Percentiles rank a stretch among this genome's conserved stretches.
Conservation (phyloP, 1,140 invertebrate species). For the Aphaenogaster ashmeadi region DNA sequence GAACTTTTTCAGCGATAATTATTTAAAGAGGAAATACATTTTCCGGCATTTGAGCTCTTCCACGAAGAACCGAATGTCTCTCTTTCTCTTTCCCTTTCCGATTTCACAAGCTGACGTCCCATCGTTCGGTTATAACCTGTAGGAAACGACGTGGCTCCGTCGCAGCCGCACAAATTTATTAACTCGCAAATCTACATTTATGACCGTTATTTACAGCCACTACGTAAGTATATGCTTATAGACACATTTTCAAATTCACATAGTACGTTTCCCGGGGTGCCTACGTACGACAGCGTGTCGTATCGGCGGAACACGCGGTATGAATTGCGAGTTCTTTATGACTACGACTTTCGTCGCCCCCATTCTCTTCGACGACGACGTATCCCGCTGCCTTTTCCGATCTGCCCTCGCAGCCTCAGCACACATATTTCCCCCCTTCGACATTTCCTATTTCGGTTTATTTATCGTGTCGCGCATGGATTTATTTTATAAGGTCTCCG, state of each 20-base stretch:
- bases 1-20: background rate
- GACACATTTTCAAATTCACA: slow-evolving; percentile 64
- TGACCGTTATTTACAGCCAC: slow-evolving; percentile 42
- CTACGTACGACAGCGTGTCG: slow-evolving; percentile 34
- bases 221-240: slow-evolving; percentile 38
- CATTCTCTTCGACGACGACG: slow-evolving; percentile 57
- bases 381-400: slow-evolving; percentile 34
- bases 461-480: slow-evolving; percentile 39
- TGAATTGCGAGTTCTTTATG: slow-evolving; percentile 67
- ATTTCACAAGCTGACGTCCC: background rate
- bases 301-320: slow-evolving; percentile 50
- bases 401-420: slow-evolving; percentile 22
- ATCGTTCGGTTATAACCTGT: background rate
- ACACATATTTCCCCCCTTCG: slow-evolving; percentile 30
- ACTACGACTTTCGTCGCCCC: slow-evolving; percentile 65
- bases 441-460: slow-evolving; percentile 39
- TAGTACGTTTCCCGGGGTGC: slow-evolving; percentile 14
- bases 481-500: slow-evolving; percentile 26
- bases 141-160: background rate
- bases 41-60: background rate
- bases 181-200: slow-evolving; percentile 56
- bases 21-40: background rate
- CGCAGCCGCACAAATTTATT: slow-evolving; percentile 34
- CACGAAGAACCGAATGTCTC: background rate
- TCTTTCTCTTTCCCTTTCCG: no score